Base-by-base conservation (phyloP, 2,797 vertebrate species). In the Huso huso region DNA sequence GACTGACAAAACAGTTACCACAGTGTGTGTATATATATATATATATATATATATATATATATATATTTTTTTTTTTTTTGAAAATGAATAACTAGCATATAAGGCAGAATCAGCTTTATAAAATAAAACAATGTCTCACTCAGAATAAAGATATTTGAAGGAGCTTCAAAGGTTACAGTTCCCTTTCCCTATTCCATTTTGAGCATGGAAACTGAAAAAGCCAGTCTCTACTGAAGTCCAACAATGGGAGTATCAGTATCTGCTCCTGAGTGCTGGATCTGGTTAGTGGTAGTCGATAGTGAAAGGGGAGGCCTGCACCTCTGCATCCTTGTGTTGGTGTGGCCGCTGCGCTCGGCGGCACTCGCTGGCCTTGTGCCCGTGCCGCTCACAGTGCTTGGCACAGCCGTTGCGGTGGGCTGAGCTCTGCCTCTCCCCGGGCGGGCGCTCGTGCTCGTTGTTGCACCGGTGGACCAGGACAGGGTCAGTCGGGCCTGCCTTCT, bases 401-500 rank as follows among this genome's bases (percentile, higher is more conserved):
- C 87, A 87, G 13, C 78, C 66, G 65, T 12, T 73, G 51, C 18
- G 15, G 8, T 60, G 50, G 13, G 51, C 62, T 13, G 15, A 18
- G 48, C 2, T 59, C 59, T 75, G 71, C 48, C 75, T 78, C 68
- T 81, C 77, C 18, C 69, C 77, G 0, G n/a, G 75, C 61, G 49
- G 67, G 57, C 77, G 84, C 62, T 77, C 75, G 53, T 81, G 76
- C 15, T 79, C 81, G 1, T 87, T 89, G 68, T 89, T 90, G 76
- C 88, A 91, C 80, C 89, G 89, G 66, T 92, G 91, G 64, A 90
- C 67, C 0, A 89, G 84, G 57, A 88, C 77, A 0, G 87, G 81
- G 53, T 90, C 82, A 66, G 77, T 82, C 67, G 66, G 66, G 0
- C 74, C 65, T 0, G 77, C 69, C 69, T 91, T 90, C 72, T 86